These are phyloP conservation scores for Pelochelys cantorii DNA, from an alignment of 2,797 vertebrate species.

Conservation along the genomic window DNA sequence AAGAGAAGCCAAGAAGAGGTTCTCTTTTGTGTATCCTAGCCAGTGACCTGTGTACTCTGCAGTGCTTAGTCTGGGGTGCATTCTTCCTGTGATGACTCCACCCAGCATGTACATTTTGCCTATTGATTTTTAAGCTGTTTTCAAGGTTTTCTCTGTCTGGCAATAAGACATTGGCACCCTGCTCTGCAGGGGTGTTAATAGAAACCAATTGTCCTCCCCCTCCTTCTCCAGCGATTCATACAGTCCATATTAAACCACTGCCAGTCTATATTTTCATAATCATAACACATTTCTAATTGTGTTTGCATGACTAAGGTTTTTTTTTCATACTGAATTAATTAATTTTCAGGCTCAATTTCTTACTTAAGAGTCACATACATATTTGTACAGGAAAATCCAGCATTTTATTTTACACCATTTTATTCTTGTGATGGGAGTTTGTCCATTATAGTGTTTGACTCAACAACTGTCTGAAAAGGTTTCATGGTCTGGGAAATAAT, in stretches of 20 bases:
- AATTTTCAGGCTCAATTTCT: constrained; percentile 21
- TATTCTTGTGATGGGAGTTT: background rate
- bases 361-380: constrained; percentile 8
- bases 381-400: background rate
- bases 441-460: constrained; percentile 20
- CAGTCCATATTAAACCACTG: background rate
- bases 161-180: background rate
- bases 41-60: background rate
- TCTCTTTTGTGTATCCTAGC: background rate
- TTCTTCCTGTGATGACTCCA: background rate
- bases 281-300: background rate
- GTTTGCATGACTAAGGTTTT: background rate
- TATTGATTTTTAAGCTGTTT: background rate
- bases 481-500: constrained; percentile 22
- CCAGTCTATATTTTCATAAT: background rate
- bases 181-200: background rate
- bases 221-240: background rate
- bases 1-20: background rate
- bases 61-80: background rate
- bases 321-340: background rate
- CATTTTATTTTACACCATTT: background rate
- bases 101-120: background rate
- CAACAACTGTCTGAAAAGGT: constrained; percentile 32
- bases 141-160: background rate
- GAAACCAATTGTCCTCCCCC: background rate